A percentile compares a stretch with the other conserved stretches of the same genome.
phyloP scores from a whole-genome alignment of 2,113 vertebrate genomes.

The Saimiri boliviensis region DNA sequence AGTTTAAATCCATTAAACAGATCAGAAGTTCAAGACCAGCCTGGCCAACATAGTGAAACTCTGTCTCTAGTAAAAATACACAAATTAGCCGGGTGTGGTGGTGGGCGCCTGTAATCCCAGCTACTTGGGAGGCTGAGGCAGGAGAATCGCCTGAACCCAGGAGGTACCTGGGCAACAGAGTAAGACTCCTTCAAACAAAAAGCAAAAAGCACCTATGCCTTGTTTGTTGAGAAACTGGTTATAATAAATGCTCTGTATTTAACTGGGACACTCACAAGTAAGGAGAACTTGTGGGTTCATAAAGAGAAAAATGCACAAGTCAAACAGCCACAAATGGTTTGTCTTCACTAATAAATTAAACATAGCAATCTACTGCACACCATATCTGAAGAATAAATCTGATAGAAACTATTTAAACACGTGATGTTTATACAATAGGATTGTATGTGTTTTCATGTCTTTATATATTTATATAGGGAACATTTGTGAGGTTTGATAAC shows the following conservation, averaged over 20 bases:
- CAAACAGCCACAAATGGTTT: conserved; percentile 12
- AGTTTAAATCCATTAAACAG: conserved; percentile 27
- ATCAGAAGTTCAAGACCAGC: no score
- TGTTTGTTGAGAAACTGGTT: conserved; percentile 10
- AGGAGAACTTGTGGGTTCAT: background rate
- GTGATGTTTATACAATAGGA: background rate
- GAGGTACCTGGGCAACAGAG: no score
- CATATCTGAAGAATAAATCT: conserved; percentile 19
- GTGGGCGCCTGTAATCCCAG: no score
- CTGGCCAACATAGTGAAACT: no score
- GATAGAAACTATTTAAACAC: background rate
- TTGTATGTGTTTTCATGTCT: background rate
- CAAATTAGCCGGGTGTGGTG: no score
- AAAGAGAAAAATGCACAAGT: conserved; percentile 15
- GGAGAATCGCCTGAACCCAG: no score
- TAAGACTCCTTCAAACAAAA: no score
- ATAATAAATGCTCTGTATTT: background rate
- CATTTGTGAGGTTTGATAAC: background rate
- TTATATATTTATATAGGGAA: background rate
- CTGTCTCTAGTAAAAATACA: no score
- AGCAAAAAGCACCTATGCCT: background rate
- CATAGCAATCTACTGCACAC: background rate
- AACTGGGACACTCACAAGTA: background rate
- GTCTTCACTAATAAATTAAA: conserved; percentile 49
- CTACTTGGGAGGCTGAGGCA: no score